phyloP scores from a whole-genome alignment of 2,888 invertebrate genomes.

The Xestoiulus laeticollis region DNA sequence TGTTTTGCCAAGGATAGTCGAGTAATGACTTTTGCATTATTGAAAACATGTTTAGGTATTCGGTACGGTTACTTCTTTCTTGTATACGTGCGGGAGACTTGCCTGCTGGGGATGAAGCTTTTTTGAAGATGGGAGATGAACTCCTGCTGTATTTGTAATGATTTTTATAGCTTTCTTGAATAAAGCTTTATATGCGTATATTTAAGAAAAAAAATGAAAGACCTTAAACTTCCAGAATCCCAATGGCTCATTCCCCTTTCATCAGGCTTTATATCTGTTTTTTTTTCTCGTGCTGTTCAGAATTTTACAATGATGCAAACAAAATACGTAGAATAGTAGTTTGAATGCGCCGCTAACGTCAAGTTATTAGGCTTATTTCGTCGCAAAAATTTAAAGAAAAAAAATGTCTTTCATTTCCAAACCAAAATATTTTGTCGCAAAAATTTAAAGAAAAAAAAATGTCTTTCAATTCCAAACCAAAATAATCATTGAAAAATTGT shows the following conservation, averaged over 20 bases:
- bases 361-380: not conserved
- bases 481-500: not conserved
- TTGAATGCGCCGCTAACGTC: not conserved
- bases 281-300: not conserved
- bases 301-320: not conserved
- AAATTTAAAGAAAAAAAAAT: not conserved
- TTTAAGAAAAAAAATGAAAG: constrained; percentile 10
- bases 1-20: not conserved
- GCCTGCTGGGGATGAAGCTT: constrained; percentile 24
- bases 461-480: not conserved
- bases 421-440: not conserved
- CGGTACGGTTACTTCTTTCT: not conserved
- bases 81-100: not conserved
- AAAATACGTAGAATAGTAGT: too few relatives aligned
- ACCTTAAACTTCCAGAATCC: not conserved
- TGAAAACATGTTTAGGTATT: constrained; percentile 35
- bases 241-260: not conserved
- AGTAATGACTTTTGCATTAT: constrained; percentile 40
- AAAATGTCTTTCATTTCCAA: not conserved
- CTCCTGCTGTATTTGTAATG: constrained; percentile 21
- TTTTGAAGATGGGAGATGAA: constrained; percentile 17
- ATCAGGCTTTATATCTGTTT: not conserved
- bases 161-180: constrained; percentile 22
- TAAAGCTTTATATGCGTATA: not conserved
- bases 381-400: not conserved